phyloP scores from a whole-genome alignment of 2,113 vertebrate genomes.

The Stomatorhinus ivindoensis region DNA sequence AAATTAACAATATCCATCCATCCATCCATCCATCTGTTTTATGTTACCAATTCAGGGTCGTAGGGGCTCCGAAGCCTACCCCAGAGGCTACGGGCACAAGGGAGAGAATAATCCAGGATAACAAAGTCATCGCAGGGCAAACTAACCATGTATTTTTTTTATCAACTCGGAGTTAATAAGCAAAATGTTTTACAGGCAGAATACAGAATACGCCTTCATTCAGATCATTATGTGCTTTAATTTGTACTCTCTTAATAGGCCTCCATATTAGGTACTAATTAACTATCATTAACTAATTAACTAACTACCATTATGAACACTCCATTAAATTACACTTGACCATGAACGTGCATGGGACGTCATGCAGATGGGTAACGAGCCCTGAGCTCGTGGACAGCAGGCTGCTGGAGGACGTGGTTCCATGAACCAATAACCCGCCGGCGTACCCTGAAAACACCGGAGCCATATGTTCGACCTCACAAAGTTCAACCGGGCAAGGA shows the following conservation, averaged over 20 bases:
- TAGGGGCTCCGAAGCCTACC: neutral
- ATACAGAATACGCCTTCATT: neutral
- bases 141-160: neutral
- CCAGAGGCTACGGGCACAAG: neutral
- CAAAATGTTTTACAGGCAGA: neutral
- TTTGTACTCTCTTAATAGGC: neutral
- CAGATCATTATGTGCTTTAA: neutral
- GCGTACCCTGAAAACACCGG: neutral
- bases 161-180: neutral
- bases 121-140: neutral
- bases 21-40: neutral
- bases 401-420: neutral
- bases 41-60: neutral
- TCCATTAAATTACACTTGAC: neutral
- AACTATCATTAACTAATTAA: neutral
- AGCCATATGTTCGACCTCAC: neutral
- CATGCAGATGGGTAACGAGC: too few species aligned
- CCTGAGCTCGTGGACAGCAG: too few species aligned
- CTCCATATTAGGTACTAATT: neutral
- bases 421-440: neutral
- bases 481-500: neutral
- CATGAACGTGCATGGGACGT: neutral
- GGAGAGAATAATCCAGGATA: neutral
- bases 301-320: neutral
- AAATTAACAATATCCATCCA: neutral